A percentile compares a stretch with the other conserved stretches of the same genome.
Conservation (phyloP, 2,113 vertebrate genomes). For the Oncorhynchus mykiss region DNA sequence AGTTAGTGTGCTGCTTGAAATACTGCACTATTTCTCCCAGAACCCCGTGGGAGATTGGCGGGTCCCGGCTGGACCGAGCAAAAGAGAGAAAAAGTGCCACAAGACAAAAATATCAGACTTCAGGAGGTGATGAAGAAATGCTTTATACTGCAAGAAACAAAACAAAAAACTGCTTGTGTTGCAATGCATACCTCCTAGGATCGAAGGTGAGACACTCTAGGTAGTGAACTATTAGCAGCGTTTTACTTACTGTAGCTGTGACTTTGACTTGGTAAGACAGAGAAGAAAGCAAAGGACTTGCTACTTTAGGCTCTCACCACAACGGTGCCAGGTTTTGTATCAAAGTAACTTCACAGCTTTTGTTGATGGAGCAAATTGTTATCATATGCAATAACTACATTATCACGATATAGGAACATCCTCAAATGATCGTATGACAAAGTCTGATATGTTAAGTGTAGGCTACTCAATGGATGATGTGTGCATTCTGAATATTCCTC, state of each 20-base stretch:
- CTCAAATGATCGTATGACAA: constrained; percentile 4
- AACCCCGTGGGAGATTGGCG: constrained; percentile 71
- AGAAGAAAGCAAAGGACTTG: background rate
- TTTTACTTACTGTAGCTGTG: constrained; percentile 31
- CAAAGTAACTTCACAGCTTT: constrained; percentile 39
- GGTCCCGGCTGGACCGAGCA: constrained; percentile 62
- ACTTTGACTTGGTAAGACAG: background rate
- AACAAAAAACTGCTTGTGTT: constrained; percentile 64
- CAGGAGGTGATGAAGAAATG: constrained; percentile 64
- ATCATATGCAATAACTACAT: constrained; percentile 42
- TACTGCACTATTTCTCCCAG: constrained; percentile 69
- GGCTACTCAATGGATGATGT: background rate
- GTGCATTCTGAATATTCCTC: background rate
- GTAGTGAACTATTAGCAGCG: constrained; percentile 17
- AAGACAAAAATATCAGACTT: constrained; percentile 76
- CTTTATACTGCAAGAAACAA: constrained; percentile 62
- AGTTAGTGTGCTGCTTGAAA: constrained; percentile 73
- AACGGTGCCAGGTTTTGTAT: constrained; percentile 13
- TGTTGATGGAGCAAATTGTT: constrained; percentile 57
- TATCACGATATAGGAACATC: constrained; percentile 39
- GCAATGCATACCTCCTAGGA: constrained; percentile 37
- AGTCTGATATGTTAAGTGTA: no score
- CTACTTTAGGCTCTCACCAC: background rate
- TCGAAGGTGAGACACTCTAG: constrained; percentile 46
- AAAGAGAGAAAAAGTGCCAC: constrained; percentile 61